Conservation (phyloP, 2,113 vertebrate species). For the Oncorhynchus keta region DNA sequence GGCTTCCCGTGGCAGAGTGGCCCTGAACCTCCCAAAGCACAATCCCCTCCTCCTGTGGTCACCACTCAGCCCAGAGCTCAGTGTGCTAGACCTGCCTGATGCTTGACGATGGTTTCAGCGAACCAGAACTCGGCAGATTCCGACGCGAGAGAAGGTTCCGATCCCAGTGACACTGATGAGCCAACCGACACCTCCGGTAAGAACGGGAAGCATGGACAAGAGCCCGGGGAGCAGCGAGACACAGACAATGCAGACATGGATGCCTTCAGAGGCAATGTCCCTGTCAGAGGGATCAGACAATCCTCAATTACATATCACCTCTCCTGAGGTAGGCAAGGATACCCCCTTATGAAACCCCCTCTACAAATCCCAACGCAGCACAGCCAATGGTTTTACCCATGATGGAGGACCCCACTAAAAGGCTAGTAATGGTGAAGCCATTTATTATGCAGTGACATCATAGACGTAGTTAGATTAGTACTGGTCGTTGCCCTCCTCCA, state of each 20-base stretch:
- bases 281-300: constrained; percentile 41
- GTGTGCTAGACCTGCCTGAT: constrained; percentile 26
- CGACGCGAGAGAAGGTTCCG: constrained; percentile 60
- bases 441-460: constrained; percentile 76
- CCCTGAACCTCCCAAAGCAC: constrained; percentile 56
- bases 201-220: constrained; percentile 51
- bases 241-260: constrained; percentile 39
- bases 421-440: constrained; percentile 67
- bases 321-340: constrained; percentile 30
- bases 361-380: constrained; percentile 37
- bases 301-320: constrained; percentile 44
- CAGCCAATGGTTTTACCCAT: constrained; percentile 54
- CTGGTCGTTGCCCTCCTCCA: background rate
- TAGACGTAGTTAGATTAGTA: background rate
- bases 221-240: constrained; percentile 44
- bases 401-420: constrained; percentile 62
- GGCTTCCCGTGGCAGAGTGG: constrained; percentile 78
- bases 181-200: constrained; percentile 51
- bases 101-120: constrained; percentile 10
- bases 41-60: constrained; percentile 27
- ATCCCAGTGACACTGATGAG: constrained; percentile 63
- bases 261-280: constrained; percentile 29
- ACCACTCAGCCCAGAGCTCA: constrained; percentile 44
- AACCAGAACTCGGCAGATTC: constrained; percentile 34
- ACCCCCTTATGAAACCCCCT: background rate